Evolutionary conservation across 2,888 invertebrate genomes (phyloP).

Genomic region (Altica lythri): DNA sequence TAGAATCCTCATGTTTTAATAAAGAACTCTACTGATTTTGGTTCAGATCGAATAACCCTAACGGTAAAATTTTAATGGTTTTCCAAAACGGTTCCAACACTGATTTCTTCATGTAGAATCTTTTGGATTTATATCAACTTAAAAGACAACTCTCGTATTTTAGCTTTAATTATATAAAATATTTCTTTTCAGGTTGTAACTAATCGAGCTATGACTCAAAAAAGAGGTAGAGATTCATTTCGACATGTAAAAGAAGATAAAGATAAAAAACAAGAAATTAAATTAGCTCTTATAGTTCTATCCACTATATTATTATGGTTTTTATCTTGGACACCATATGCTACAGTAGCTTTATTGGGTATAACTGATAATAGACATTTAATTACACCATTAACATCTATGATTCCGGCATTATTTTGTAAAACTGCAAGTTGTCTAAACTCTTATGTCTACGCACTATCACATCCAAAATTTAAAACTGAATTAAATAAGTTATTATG

Average conservation of each 20-base stretch:
- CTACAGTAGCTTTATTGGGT: constrained; percentile 74
- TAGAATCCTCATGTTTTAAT: too few species aligned
- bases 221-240: constrained; percentile 51
- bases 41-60: too few species aligned
- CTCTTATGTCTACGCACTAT: constrained; percentile 79
- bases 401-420: constrained; percentile 80
- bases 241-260: constrained; percentile 66
- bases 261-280: constrained; percentile 72
- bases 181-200: too few species aligned
- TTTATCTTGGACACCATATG: constrained; percentile 82
- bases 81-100: too few species aligned
- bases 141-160: too few species aligned
- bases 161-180: too few species aligned
- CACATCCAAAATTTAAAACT: constrained; percentile 75
- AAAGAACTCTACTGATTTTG: too few species aligned
- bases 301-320: constrained; percentile 76
- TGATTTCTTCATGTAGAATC: too few species aligned
- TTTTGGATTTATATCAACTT: too few species aligned
- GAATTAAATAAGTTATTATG: constrained; percentile 54
- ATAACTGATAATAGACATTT: constrained; percentile 67
- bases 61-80: too few species aligned
- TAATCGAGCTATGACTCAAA: constrained; percentile 11
- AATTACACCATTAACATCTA: constrained; percentile 71
- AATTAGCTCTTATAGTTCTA: constrained; percentile 71
- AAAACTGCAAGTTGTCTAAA: constrained; percentile 82